phyloP scores from a whole-genome alignment of 2,888 invertebrate species.

The Tuberolachnus salignus region DNA sequence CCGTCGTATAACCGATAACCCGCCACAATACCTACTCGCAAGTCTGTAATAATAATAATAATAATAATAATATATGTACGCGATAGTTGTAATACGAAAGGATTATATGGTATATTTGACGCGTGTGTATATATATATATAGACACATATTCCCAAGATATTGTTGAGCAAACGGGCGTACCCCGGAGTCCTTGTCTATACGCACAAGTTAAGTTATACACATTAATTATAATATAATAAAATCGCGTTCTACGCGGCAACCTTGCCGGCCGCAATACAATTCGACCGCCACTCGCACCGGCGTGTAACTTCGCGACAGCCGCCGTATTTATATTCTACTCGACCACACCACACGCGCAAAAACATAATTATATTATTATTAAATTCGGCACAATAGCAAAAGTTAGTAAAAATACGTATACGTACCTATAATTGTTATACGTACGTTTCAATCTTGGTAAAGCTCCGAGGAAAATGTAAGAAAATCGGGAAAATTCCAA shows the following conservation, averaged over 20 bases:
- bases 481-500: too few relatives aligned
- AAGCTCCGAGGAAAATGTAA: too few relatives aligned
- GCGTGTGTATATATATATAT: not conserved
- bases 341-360: slow-evolving; percentile 18
- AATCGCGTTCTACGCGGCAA: slow-evolving; percentile 9
- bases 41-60: too few relatives aligned
- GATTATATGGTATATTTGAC: too few relatives aligned
- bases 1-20: too few relatives aligned
- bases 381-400: slow-evolving; percentile 11
- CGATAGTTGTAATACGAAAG: not conserved
- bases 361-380: not conserved
- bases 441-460: too few relatives aligned
- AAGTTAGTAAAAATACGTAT: not conserved
- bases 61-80: not conserved
- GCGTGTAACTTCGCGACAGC: slow-evolving; percentile 5
- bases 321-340: slow-evolving; percentile 29
- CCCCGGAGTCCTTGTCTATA: slow-evolving; percentile 27
- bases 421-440: not conserved
- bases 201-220: not conserved
- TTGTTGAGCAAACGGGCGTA: slow-evolving; percentile 16
- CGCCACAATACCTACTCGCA: too few relatives aligned
- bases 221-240: slow-evolving; percentile 41
- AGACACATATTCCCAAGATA: not conserved
- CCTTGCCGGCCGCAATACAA: slow-evolving; percentile 18
- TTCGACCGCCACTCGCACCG: not conserved